Base-by-base conservation (phyloP, 2,797 vertebrate species). In the Gymnocypris eckloni region DNA sequence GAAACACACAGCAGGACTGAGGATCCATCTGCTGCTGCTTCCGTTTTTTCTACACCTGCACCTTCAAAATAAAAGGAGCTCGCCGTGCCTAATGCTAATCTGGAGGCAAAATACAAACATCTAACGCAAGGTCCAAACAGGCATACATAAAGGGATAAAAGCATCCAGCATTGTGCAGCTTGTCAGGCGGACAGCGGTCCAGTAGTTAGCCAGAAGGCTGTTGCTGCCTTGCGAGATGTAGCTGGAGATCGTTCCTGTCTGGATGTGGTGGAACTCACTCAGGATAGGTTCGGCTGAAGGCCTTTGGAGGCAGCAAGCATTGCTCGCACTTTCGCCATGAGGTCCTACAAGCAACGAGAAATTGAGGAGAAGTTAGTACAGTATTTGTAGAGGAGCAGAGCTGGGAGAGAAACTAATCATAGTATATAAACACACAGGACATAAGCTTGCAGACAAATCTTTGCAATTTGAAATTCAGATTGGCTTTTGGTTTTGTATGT, bases 261-360 rank as follows among this genome's bases (percentile, higher is more conserved):
- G 50, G 75, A 59, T 79, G 75, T 11, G 33, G 50, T 25, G 22
- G 33, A 28, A 82, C 92, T 93, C 93, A 89, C 94, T 97, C 95
- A 98, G 92, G 97, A 97, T 69, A 93, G 94, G 87, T 96, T 97
- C 85, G 96, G 95, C 71, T 97, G 96, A 91, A 98, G 95, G 93
- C 97, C 97, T 93, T 99, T 99, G 84, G 98, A 98, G 88, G 97
- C 96, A 84, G 98, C 97, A 73, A 99, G 96, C 98, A 99, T 99
- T 48, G 98, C 98, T 92, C 98, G 96, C 86, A 99, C 98, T 96
- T 99, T 99, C 94, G 97, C 98, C 98, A 99, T 99, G 91, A 99
- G 96, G 93, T 99, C 98, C 98, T 99, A 91, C 4, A 87, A 61
- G 28, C 9, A 50, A 73, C 82, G 61, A 1, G 79, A 90, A 85